Evolutionary conservation across 2,888 invertebrate genomes (phyloP).

Genomic region (Drosophila rubida): DNA sequence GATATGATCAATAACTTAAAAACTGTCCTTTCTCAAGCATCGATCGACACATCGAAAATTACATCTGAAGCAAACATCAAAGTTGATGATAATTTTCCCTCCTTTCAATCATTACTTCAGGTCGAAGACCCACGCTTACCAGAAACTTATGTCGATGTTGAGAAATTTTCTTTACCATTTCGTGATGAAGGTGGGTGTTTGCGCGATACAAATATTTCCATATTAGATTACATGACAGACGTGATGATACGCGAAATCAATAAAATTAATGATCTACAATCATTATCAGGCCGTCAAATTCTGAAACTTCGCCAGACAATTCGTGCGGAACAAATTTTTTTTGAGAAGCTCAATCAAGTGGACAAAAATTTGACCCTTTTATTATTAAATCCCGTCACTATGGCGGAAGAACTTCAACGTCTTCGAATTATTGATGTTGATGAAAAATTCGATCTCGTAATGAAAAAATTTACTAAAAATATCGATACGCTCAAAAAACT

Average conservation of each 20-base stretch:
- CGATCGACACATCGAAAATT: conserved; percentile 1
- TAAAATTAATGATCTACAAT: conserved; percentile 79
- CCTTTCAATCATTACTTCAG: neutral
- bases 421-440: conserved; percentile 33
- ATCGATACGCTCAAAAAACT: conserved; percentile 83
- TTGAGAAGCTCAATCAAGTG: conserved; percentile 83
- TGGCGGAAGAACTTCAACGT: conserved; percentile 67
- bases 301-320: conserved; percentile 75
- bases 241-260: conserved; percentile 79
- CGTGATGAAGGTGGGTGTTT: conserved; percentile 24
- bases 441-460: conserved; percentile 70
- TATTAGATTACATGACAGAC: conserved; percentile 67
- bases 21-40: conserved; percentile 70
- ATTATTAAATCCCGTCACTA: conserved; percentile 82
- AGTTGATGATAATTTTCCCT: neutral
- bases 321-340: conserved; percentile 76
- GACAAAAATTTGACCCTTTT: conserved; percentile 83
- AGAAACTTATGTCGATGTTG: conserved; percentile 3
- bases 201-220: conserved; percentile 32
- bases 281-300: conserved; percentile 72
- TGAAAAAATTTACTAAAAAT: conserved; percentile 83
- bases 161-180: conserved; percentile 19
- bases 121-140: neutral
- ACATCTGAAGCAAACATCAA: neutral
- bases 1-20: conserved; percentile 84